Conservation (phyloP, 2,113 vertebrate genomes). For the Oryzias woworae region DNA sequence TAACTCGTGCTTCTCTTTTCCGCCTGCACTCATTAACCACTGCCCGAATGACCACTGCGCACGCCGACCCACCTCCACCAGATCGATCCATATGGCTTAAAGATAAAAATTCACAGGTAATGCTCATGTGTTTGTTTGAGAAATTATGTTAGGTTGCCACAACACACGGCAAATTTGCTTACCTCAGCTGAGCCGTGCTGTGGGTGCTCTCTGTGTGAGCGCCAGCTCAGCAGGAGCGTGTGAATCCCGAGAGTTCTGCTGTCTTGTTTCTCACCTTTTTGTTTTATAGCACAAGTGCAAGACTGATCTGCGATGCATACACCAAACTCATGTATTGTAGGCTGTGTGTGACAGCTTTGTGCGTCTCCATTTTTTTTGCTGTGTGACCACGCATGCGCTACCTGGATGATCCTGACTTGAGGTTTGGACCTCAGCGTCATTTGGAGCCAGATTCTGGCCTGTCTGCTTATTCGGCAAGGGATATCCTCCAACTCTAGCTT, state of each 20-base stretch:
- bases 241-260: slow-evolving; percentile 1
- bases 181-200: slow-evolving; percentile 30
- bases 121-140: neutral
- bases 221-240: neutral
- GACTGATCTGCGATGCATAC: slow-evolving; percentile 1
- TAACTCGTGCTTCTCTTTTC: slow-evolving; percentile 56
- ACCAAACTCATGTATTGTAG: neutral
- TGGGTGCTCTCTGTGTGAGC: slow-evolving; percentile 20
- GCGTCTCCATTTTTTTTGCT: neutral
- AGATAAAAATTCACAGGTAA: slow-evolving; percentile 28
- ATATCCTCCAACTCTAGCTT: neutral
- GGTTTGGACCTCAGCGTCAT: slow-evolving; percentile 35
- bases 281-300: slow-evolving; percentile 10
- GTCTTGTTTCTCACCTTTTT: slow-evolving; percentile 29
- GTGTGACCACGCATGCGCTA: slow-evolving; percentile 51
- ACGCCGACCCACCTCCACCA: neutral
- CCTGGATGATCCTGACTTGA: slow-evolving; percentile 8
- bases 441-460: slow-evolving; percentile 17
- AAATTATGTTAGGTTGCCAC: slow-evolving; percentile 13
- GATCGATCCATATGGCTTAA: neutral
- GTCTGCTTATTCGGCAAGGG: slow-evolving; percentile 5
- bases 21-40: slow-evolving; percentile 4
- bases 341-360: no score
- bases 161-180: slow-evolving; percentile 40
- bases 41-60: slow-evolving; percentile 15